Percentiles rank a stretch among this genome's conserved stretches.
Conservation (phyloP, 2,888 invertebrate genomes). For the Netelia inedita region DNA sequence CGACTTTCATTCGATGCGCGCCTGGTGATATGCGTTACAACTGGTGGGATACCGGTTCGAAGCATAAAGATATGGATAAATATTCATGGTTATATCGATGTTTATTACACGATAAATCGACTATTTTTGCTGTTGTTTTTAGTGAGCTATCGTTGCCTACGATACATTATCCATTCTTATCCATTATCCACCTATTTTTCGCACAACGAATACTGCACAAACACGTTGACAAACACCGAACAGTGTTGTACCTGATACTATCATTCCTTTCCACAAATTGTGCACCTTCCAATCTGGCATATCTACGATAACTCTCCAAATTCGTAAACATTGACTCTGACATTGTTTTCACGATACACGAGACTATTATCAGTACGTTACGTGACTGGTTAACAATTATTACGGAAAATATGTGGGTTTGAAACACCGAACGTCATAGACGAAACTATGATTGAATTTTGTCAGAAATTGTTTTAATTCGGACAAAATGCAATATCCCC, state of each 20-base stretch:
- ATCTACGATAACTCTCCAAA: not conserved
- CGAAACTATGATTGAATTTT: too few relatives aligned
- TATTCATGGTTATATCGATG: too few relatives aligned
- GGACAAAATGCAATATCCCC: too few relatives aligned
- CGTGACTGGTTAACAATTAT: conserved; percentile 20
- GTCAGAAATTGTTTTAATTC: too few relatives aligned
- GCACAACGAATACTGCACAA: too few relatives aligned
- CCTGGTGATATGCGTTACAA: not conserved
- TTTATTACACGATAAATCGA: too few relatives aligned
- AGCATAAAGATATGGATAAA: too few relatives aligned
- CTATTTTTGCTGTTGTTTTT: too few relatives aligned
- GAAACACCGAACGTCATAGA: too few relatives aligned
- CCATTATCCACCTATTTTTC: too few relatives aligned
- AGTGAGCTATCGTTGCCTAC: too few relatives aligned
- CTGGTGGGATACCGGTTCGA: not conserved
- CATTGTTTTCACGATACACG: conserved; percentile 20
- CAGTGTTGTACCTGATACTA: not conserved
- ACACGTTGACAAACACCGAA: not conserved
- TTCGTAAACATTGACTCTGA: conserved; percentile 27
- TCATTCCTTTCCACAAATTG: not conserved
- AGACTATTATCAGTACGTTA: conserved; percentile 22
- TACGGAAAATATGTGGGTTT: not conserved
- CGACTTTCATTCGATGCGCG: not conserved
- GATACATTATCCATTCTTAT: too few relatives aligned
- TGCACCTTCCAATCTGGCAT: not conserved